Evolutionary conservation across 1,140 invertebrate genomes (phyloP).

Genomic region (Dendrolimus punctatus): DNA sequence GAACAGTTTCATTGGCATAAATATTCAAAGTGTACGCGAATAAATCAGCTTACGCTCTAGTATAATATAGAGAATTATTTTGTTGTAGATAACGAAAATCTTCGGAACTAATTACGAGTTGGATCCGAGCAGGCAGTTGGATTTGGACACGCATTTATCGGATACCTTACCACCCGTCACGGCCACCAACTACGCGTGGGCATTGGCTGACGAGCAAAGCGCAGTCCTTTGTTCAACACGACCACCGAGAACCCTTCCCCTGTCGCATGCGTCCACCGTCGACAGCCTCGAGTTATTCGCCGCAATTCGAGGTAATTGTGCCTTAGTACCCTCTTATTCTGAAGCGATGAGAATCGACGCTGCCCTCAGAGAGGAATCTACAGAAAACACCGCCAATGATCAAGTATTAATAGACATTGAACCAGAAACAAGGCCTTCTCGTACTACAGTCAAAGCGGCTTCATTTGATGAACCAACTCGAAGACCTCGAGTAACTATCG

Average conservation of each 20-base stretch:
- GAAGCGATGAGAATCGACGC: conserved; percentile 74
- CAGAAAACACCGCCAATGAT: conserved; percentile 31
- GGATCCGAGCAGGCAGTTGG: conserved; percentile 55
- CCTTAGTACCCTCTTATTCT: conserved; percentile 74
- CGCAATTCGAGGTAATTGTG: conserved; percentile 64
- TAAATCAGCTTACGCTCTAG: too few relatives aligned
- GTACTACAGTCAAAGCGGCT: conserved; percentile 45
- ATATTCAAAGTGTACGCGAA: too few relatives aligned
- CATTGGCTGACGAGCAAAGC: conserved; percentile 74
- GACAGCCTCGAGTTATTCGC: conserved; percentile 61
- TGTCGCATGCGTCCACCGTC: conserved; percentile 73
- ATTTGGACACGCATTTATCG: conserved; percentile 66
- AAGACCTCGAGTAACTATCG: conserved; percentile 42
- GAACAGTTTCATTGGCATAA: too few relatives aligned
- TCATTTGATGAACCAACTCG: conserved; percentile 57
- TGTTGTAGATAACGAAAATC: conserved; percentile 77
- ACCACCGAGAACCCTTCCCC: conserved; percentile 80
- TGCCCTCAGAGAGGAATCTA: conserved; percentile 51
- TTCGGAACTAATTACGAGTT: conserved; percentile 81
- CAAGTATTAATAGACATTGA: conserved; percentile 41
- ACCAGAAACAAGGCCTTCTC: conserved; percentile 25
- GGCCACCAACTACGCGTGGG: conserved; percentile 51
- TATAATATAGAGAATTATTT: background rate
- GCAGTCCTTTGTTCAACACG: conserved; percentile 74
- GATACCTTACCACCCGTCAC: conserved; percentile 62